Evolutionary conservation across 2,113 vertebrate species (phyloP), one percentile per base, ranked within the genome.

Genomic region (Reinhardtius hippoglossoides): DNA sequence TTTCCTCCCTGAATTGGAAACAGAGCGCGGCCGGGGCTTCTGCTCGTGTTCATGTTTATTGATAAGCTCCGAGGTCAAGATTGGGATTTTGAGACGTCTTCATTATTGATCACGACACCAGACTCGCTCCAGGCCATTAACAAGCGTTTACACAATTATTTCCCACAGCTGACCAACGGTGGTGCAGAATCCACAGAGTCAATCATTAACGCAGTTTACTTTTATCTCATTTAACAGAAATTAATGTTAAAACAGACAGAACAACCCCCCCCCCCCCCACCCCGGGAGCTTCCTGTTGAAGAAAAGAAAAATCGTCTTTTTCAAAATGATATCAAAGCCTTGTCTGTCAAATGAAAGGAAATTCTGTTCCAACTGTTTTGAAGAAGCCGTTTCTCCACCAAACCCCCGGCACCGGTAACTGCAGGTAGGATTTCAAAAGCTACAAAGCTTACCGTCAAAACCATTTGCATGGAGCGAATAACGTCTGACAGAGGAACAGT

Each of bases 41-140:
- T 15, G 14, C 24, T 16, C 42, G 24, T 50, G 31, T 10, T 69
- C 54, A 67, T 76, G 81, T 70, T 69, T 76, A 54, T 26, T 66
- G 70, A 81, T 72, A 68, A 80, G 44, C 57, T 20, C 20, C 64
- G 48, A 56, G 62, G 62, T 71, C 70, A 57, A 35, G 18, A 40
- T 60, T 64, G 67, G 77, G 63, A 71, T 77, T 88, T 77, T 0
- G 5, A 77, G 24, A 68, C 48, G 75, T 54, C 65, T 52, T 65
- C 58, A 63, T 80, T 80, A 79, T 73, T 86, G 83, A 86, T 89
- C 48, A 57, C 16, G 66, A 59, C 23, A 46, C 4, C 21, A 73
- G 40, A 78, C 20, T 64, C 14, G 10, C 37, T 50, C 48, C 46
- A 74, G 62, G 27, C 58, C 66, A 8, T 74, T 50, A 77, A 63